Base-by-base conservation (phyloP, 2,113 vertebrate genomes). In the Chloroceryle aenea region DNA sequence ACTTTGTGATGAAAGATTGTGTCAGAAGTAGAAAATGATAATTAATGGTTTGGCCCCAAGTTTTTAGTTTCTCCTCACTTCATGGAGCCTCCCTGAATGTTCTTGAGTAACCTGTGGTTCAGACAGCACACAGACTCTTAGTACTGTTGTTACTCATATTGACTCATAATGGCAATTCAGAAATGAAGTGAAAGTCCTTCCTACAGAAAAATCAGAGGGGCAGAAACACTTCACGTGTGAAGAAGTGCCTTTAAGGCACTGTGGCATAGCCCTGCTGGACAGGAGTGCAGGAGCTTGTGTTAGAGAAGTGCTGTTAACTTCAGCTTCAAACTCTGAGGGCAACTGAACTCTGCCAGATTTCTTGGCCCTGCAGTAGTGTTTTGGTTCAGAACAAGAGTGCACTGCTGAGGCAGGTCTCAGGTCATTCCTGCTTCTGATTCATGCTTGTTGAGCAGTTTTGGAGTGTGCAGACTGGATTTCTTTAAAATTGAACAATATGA, bases 71-170 rank as follows among this genome's bases (percentile, higher is more conserved):
- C 7, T 12, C 2, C 43, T 53, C 21, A 74, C n/a, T 56, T 87
- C 19, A 18, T 27, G 40, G n/a, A 53, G 7, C 1, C 3, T 74
- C 26, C 10, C 77, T 62, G 3, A 22, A 12, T 4, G 0, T n/a
- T 82, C 10, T 36, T 4, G 2, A 53, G 25, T 26, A 36, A 62
- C 27, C 36, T 67, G 29, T 68, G 21, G 9, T 74, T 71, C 50
- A 58, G 38, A 50, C 78, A 36, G 36, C 66, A 62, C 42, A 67
- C 14, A 30, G 45, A 56, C 45, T 10, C 32, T 29, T 61, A 74
- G 34, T 23, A 20, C 10, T 68, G 19, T 75, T 14, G 3, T 66
- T 2, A 0, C 23, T 80, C 27, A 69, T 69, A 17, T 0, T 36
- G 36, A 93, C 26, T 43, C 36, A 2, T 11, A 8, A 48, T 47